phyloP scores from a whole-genome alignment of 2,113 vertebrate species.

The Lepus timidus region DNA sequence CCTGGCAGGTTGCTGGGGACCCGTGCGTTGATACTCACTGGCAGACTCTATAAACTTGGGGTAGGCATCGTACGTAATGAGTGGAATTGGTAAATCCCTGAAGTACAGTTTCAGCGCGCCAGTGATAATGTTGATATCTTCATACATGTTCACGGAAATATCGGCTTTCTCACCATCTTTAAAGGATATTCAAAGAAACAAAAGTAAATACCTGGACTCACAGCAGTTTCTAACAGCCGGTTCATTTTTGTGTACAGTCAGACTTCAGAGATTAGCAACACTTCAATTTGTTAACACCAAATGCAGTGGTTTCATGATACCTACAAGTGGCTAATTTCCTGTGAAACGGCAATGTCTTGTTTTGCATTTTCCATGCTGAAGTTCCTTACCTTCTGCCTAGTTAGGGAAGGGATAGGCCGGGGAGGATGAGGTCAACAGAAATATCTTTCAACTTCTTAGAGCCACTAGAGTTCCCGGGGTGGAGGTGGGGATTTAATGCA shows the following conservation, averaged over 20 bases:
- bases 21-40: constrained; percentile 89
- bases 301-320: neutral
- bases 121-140: constrained; percentile 99
- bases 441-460: neutral
- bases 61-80: constrained; percentile 98
- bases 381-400: constrained; percentile 11
- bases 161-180: constrained; percentile 99
- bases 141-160: constrained; percentile 97
- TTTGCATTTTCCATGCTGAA: neutral
- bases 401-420: too few species aligned
- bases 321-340: neutral
- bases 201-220: constrained; percentile 58
- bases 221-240: constrained; percentile 56
- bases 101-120: constrained; percentile 99
- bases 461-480: neutral
- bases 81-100: constrained; percentile 98
- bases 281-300: constrained; percentile 4
- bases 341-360: neutral
- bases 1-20: fast-evolving
- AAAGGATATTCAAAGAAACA: constrained; percentile 76
- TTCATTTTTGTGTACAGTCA: constrained; percentile 46
- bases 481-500: neutral
- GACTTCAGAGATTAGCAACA: constrained; percentile 57
- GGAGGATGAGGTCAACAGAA: neutral
- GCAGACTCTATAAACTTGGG: constrained; percentile 98